These are phyloP conservation scores for Charina bottae DNA, from an alignment of 2,113 vertebrate species.

Conservation along the genomic window DNA sequence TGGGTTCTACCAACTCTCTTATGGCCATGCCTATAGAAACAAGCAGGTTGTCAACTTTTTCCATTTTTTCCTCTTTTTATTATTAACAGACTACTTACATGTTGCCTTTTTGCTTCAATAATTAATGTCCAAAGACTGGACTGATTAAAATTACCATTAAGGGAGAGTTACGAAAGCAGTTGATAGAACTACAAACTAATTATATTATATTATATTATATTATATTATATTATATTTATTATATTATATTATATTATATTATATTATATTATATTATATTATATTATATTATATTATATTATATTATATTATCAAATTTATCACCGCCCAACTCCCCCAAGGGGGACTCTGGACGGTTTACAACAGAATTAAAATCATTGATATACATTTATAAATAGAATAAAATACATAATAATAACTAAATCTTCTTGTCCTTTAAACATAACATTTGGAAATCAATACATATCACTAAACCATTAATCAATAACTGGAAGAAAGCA, in stretches of 20 bases:
- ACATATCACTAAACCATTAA: background rate
- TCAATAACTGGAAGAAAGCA: background rate
- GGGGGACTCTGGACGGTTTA: no score
- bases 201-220: no score
- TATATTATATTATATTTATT: no score
- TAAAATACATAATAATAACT: no score
- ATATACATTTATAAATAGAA: no score
- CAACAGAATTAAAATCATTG: no score
- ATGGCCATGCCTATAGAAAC: background rate
- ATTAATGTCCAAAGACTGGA: background rate
- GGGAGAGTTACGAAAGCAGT: background rate
- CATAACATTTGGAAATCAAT: constrained; percentile 25
- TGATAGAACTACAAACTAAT: background rate
- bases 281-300: no score
- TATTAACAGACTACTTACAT: background rate
- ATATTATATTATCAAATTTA: no score
- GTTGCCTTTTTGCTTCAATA: background rate
- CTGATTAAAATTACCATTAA: background rate
- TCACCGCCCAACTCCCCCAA: no score
- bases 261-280: no score
- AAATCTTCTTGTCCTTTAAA: background rate
- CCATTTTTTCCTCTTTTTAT: background rate
- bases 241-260: no score
- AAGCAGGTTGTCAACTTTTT: background rate
- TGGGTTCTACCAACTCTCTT: background rate